Conservation (phyloP, 2,113 vertebrate genomes). For the Rhombomys opimus region DNA sequence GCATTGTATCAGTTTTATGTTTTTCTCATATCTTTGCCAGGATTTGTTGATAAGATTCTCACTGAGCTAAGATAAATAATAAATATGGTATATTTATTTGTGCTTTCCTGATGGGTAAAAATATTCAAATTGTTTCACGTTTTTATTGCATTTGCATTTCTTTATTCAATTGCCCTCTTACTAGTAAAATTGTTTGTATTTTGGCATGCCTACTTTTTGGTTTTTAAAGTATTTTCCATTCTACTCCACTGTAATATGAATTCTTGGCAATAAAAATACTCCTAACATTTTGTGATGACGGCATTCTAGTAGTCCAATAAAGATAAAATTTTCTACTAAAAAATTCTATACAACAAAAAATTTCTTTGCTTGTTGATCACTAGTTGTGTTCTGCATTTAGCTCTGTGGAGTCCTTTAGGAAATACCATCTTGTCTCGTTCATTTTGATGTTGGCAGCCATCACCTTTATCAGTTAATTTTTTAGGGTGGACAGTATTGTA, state of each 20-base stretch:
- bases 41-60: neutral
- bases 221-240: neutral
- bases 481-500: neutral
- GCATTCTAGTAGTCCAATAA: neutral
- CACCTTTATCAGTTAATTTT: neutral
- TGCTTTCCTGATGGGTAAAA: neutral
- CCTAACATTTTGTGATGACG: neutral
- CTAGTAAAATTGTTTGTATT: neutral
- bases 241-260: neutral
- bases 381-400: neutral
- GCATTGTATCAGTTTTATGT: neutral
- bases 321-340: neutral
- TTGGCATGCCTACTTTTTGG: neutral
- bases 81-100: neutral
- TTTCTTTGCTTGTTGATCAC: neutral
- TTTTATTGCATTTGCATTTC: neutral
- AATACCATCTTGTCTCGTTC: neutral
- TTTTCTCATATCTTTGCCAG: neutral
- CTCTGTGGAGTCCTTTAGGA: neutral
- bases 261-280: neutral
- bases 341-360: neutral
- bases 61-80: neutral
- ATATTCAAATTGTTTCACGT: neutral
- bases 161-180: neutral
- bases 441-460: neutral